Conservation (phyloP, 2,888 invertebrate genomes). For the Aleiodes alternator region DNA sequence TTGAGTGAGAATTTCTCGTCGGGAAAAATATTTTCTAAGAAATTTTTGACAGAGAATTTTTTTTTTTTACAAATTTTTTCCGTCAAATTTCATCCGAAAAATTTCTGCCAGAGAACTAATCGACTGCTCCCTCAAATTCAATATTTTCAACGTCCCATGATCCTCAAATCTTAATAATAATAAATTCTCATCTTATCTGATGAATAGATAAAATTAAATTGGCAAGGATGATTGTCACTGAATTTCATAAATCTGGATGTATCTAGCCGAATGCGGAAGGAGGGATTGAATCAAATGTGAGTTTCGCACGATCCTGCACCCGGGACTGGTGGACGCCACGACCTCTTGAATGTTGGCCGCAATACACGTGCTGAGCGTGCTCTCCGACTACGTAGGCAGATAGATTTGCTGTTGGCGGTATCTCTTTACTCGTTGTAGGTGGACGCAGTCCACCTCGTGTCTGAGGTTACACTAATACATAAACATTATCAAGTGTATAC, state of each 20-base stretch:
- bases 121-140: too few relatives aligned
- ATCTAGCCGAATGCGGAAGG: conserved; percentile 3
- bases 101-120: too few relatives aligned
- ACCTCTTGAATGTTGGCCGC: conserved; percentile 63
- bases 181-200: background rate
- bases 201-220: background rate
- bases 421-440: conserved; percentile 55
- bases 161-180: too few relatives aligned
- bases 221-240: background rate
- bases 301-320: conserved; percentile 73
- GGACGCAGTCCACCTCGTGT: conserved; percentile 71
- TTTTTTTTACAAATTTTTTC: too few relatives aligned
- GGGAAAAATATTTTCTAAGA: too few relatives aligned
- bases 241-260: background rate
- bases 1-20: too few relatives aligned
- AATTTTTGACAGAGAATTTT: too few relatives aligned
- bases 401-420: background rate
- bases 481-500: background rate
- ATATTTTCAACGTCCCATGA: too few relatives aligned
- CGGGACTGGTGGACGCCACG: conserved; percentile 71
- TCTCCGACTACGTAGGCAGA: conserved; percentile 2
- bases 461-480: conserved; percentile 58
- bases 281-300: conserved; percentile 40
- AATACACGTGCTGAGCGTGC: conserved; percentile 48
- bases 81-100: too few relatives aligned